phyloP scores from a whole-genome alignment of 2,888 invertebrate species.

The Heliconius charithonia region DNA sequence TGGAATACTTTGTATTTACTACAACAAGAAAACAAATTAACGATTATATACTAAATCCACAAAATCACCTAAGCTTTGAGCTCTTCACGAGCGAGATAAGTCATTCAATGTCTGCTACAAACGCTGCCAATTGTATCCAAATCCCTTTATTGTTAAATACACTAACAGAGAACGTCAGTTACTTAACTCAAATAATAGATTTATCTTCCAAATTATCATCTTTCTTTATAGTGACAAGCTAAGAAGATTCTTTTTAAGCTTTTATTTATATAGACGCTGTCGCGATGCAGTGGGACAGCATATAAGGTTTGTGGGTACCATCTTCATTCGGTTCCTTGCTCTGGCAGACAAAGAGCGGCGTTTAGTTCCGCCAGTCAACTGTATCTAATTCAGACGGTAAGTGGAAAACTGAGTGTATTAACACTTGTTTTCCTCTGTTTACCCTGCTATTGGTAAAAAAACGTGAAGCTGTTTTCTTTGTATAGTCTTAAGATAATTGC shows the following conservation, averaged over 20 bases:
- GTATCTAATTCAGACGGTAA: no score
- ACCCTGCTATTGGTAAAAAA: no score
- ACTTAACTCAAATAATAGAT: background rate
- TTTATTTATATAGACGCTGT: background rate
- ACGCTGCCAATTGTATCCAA: background rate
- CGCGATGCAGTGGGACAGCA: no score
- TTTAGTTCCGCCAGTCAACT: no score
- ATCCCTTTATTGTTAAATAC: slow-evolving; percentile 18
- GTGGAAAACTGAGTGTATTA: no score
- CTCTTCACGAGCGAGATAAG: slow-evolving; percentile 4
- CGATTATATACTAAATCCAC: background rate
- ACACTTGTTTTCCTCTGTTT: no score
- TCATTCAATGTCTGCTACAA: slow-evolving; percentile 4
- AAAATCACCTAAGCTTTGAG: background rate
- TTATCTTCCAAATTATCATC: background rate
- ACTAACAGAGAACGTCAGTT: background rate
- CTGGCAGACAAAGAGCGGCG: no score
- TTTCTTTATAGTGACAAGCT: background rate
- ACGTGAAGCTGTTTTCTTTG: no score
- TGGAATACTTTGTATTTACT: background rate
- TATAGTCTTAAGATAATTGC: no score
- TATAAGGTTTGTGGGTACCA: no score
- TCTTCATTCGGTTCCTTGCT: no score
- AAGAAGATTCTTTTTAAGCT: background rate
- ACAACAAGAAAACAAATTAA: background rate